Conservation (phyloP, 2,113 vertebrate species). For the Ahaetulla prasina region DNA sequence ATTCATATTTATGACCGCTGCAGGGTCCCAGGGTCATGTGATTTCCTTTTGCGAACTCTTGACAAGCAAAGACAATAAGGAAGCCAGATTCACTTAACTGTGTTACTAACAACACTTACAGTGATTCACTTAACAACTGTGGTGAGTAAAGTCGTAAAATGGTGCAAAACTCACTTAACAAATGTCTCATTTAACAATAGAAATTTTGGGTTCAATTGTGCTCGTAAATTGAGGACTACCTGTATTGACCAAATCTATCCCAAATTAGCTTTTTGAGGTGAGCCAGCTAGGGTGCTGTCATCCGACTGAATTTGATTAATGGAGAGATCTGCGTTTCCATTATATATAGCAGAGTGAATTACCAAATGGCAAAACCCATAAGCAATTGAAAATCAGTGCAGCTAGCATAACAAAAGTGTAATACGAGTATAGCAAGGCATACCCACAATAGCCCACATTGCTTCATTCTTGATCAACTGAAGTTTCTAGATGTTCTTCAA, state of each 20-base stretch:
- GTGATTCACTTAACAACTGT: background rate
- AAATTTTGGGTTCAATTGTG: background rate
- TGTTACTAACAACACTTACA: background rate
- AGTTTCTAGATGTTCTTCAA: background rate
- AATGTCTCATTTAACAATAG: background rate
- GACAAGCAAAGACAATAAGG: background rate
- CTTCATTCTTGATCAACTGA: background rate
- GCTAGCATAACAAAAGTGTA: background rate
- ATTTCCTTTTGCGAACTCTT: background rate
- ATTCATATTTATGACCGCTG: background rate
- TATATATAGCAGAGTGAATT: background rate
- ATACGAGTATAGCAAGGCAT: background rate
- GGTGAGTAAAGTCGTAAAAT: background rate
- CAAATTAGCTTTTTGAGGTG: background rate
- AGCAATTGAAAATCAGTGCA: background rate
- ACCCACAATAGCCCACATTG: background rate
- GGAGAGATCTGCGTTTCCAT: background rate
- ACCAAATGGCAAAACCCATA: background rate
- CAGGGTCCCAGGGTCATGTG: background rate
- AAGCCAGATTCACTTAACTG: background rate
- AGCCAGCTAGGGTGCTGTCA: background rate
- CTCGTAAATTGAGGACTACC: background rate
- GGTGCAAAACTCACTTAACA: background rate
- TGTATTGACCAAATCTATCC: background rate
- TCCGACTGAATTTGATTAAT: background rate